Evolutionary conservation across 30 jellyfish, hydroid and myxozoan species (phyloP).

Genomic region (Aurelia coerulea): DNA sequence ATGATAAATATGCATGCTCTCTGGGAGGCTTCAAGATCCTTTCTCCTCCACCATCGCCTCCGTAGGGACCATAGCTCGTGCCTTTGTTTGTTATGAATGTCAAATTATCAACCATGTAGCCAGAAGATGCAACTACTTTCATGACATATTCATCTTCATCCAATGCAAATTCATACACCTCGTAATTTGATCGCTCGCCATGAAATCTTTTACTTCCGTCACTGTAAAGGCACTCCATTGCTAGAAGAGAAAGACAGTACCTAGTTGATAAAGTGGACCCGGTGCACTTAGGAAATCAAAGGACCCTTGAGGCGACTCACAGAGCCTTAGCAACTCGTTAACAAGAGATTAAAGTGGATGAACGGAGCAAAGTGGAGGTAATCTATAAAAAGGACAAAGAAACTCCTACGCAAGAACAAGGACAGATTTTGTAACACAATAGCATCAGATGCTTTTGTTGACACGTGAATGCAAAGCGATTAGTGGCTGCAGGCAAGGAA

Average conservation of each 20-base stretch:
- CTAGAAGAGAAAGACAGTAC: slow-evolving; percentile 16
- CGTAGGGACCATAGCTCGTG: slow-evolving; percentile 71
- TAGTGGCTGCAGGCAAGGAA: too few species aligned
- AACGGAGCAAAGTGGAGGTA: too few species aligned
- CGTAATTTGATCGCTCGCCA: slow-evolving; percentile 48
- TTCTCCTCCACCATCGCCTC: slow-evolving; percentile 89
- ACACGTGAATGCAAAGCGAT: too few species aligned
- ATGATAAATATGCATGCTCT: slow-evolving; percentile 31
- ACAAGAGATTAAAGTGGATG: too few species aligned
- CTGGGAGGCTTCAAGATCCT: slow-evolving; percentile 20
- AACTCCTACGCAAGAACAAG: too few species aligned
- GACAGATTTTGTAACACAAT: too few species aligned
- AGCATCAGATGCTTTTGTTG: too few species aligned
- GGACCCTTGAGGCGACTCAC: too few species aligned
- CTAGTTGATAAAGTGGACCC: too few species aligned
- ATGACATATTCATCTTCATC: slow-evolving; percentile 62
- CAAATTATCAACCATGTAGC: slow-evolving; percentile 74
- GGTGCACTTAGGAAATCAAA: too few species aligned
- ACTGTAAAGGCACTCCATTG: slow-evolving; percentile 41
- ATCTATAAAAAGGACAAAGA: too few species aligned
- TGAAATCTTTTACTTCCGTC: slow-evolving; percentile 43
- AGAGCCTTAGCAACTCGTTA: too few species aligned
- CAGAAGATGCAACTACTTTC: slow-evolving; percentile 46
- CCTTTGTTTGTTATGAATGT: slow-evolving; percentile 65
- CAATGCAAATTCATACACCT: slow-evolving; percentile 48